A percentile compares a stretch with the other conserved stretches of the same genome.
Conservation (phyloP, 2,797 vertebrate species). For the Holocentrus rufus region DNA sequence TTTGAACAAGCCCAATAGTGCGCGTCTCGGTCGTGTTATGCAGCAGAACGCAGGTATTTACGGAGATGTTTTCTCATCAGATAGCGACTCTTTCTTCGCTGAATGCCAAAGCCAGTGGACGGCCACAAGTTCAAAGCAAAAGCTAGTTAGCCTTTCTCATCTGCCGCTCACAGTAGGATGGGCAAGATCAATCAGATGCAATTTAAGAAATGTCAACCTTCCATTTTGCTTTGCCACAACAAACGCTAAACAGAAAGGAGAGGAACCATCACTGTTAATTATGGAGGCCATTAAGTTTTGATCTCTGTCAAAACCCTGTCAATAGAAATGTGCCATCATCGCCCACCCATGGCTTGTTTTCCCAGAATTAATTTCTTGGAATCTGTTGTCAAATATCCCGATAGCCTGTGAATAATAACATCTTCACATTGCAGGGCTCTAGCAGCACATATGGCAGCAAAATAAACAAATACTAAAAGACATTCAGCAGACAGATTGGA, state of each 20-base stretch:
- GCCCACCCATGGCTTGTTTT: slow-evolving; percentile 60
- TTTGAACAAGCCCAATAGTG: slow-evolving; percentile 32
- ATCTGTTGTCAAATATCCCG: slow-evolving; percentile 59
- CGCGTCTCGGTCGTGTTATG: slow-evolving; percentile 17
- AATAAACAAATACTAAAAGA: slow-evolving; percentile 63
- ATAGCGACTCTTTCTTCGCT: slow-evolving; percentile 20
- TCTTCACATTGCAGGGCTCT: slow-evolving; percentile 62
- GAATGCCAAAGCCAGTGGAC: slow-evolving; percentile 48
- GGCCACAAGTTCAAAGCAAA: slow-evolving; percentile 65
- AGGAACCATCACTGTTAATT: slow-evolving; percentile 77
- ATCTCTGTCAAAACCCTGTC: slow-evolving; percentile 65
- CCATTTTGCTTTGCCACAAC: slow-evolving; percentile 66
- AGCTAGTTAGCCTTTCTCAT: slow-evolving; percentile 66
- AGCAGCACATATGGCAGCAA: slow-evolving; percentile 57
- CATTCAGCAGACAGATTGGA: slow-evolving; percentile 54
- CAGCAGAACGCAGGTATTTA: slow-evolving; percentile 40
- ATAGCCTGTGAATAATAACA: slow-evolving; percentile 63
- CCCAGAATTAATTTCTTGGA: slow-evolving; percentile 65
- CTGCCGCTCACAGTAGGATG: slow-evolving; percentile 65
- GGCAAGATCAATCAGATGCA: slow-evolving; percentile 75
- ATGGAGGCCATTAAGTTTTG: slow-evolving; percentile 76
- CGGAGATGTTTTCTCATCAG: slow-evolving; percentile 54
- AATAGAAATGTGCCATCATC: slow-evolving; percentile 69
- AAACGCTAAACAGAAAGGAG: slow-evolving; percentile 66
- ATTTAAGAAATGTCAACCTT: slow-evolving; percentile 80